Base-by-base conservation (phyloP, 2,888 invertebrate genomes). In the Camptogramma bilineatum region DNA sequence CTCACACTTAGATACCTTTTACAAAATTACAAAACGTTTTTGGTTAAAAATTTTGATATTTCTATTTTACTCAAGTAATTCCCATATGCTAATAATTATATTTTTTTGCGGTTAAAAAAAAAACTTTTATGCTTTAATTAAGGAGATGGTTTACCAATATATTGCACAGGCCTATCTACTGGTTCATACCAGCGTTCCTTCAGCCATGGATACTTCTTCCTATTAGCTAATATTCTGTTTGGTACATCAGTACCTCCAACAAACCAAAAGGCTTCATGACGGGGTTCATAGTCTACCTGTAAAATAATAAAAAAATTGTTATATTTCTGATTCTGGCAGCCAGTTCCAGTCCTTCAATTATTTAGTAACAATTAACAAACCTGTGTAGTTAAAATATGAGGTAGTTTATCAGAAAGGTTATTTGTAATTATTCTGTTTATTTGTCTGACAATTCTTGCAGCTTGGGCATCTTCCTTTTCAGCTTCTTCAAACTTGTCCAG, bases 191-290 rank as follows among this genome's bases (percentile, higher is more conserved):
- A 85, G 21, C 83, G 82, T 0, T 91, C 79, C 75, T 93, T 91
- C 4, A 87, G 76, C 87, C 88, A 93, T 31, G 75, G 66, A 8
- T 76, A 79, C 52, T 88, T 79, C 68, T 86, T 82, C 64, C 94
- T 91, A 70, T 86, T 84, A 66, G 87, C 88, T 0, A 88, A 76
- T 0, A 93, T 82, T 44, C 73, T 77, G 47, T 83, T 77, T 0
- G 95, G 93, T 0, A 95, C 94, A 66, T 94, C 84, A 72, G 96
- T 94, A 56, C 97, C 97, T 56, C 97, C 97, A 42, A 95, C 94
- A 79, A 94, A 94, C 98, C 98, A 99, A 85, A 96, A 97, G 24
- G 98, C 96, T 91, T 98, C 97, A 74, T 97, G 94, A 18, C 97
- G 93, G 3, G 98, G 97, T 68, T 96, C 94, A 76, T 95, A 93